A percentile compares a stretch with the other conserved stretches of the same genome.
Evolutionary conservation across 2,113 vertebrate species (phyloP).

Genomic region (Chauna torquata): DNA sequence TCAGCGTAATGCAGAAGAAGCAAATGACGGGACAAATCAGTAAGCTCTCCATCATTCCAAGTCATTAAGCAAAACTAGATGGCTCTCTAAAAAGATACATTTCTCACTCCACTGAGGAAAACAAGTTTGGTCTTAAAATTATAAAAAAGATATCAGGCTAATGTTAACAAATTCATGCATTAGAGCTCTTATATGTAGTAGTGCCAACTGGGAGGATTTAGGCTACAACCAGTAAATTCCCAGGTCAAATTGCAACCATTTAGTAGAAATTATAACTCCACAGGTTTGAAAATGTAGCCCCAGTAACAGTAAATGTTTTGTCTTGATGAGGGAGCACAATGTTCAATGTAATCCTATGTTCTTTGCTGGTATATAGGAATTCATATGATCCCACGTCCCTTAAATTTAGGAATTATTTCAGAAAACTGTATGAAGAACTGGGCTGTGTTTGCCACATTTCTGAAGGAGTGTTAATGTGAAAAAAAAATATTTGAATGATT

Average conservation of each 20-base stretch:
- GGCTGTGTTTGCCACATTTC: not conserved
- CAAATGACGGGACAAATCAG: not conserved
- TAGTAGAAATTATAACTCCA: not conserved
- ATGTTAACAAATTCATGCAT: not conserved
- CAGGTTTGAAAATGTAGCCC: not conserved
- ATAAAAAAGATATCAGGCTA: not conserved
- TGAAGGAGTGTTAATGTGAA: not conserved
- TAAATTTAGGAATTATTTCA: not conserved
- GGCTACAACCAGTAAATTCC: not conserved
- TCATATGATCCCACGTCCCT: not conserved
- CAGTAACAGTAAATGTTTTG: not conserved
- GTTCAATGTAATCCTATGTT: not conserved
- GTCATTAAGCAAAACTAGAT: not conserved
- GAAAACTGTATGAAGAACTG: not conserved
- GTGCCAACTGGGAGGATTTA: not conserved
- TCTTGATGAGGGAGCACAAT: rapidly evolving
- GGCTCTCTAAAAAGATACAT: not conserved
- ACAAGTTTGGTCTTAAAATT: not conserved
- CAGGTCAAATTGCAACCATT: not conserved
- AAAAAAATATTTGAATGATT: not conserved
- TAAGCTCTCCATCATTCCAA: not conserved
- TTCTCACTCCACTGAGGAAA: not conserved
- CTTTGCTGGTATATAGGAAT: not conserved
- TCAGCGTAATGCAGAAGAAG: not conserved
- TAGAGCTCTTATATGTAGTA: not conserved